Evolutionary conservation across 2,888 invertebrate species (phyloP).

Genomic region (Caenorhabditis sp.): DNA sequence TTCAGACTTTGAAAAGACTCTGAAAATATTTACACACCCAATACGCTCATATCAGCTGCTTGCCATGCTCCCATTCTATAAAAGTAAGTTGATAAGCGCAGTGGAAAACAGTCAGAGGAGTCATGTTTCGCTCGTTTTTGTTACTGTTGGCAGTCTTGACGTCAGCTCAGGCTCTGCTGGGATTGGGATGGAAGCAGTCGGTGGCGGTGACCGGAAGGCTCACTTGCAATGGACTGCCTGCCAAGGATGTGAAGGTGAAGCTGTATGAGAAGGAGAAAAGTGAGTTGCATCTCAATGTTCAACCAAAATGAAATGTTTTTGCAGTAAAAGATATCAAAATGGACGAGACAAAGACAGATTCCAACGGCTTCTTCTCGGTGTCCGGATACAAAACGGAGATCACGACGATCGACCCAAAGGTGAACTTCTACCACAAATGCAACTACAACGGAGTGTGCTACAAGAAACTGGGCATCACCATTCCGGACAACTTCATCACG

Average conservation of each 20-base stretch:
- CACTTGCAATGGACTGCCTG: constrained; percentile 58
- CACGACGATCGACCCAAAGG: constrained; percentile 55
- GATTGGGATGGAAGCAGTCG: constrained; percentile 58
- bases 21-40: too few species aligned
- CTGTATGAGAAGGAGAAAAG: constrained; percentile 59
- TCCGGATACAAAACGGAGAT: constrained; percentile 59
- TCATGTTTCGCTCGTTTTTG: constrained; percentile 4
- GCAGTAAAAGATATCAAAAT: constrained; percentile 56
- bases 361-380: constrained; percentile 54
- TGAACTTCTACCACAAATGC: constrained; percentile 53
- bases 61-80: too few species aligned
- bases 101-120: constrained; percentile 4
- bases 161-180: constrained; percentile 39
- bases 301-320: too few species aligned
- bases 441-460: constrained; percentile 62
- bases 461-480: constrained; percentile 70
- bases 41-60: too few species aligned
- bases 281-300: constrained; percentile 16
- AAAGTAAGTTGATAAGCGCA: constrained; percentile 1
- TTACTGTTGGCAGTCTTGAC: constrained; percentile 18
- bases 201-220: constrained; percentile 55
- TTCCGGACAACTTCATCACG: constrained; percentile 70
- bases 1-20: too few species aligned
- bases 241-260: constrained; percentile 56
- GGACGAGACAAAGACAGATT: constrained; percentile 51